These are phyloP conservation scores for Microdon myrmicae DNA, from an alignment of 2,888 invertebrate species.

Conservation along the genomic window DNA sequence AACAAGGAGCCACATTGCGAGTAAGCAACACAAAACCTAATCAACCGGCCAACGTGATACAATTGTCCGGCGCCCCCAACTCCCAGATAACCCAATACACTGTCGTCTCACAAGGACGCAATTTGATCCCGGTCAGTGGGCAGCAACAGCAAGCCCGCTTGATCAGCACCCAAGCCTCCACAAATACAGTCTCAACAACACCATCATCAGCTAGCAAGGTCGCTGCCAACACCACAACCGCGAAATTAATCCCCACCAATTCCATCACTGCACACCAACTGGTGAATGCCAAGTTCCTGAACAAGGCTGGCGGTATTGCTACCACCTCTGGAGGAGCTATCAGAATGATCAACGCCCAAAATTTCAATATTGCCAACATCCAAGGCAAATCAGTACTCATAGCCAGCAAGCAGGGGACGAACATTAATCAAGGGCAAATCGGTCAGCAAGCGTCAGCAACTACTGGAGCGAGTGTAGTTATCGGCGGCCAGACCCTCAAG, in stretches of 20 bases:
- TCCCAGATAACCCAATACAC: conserved; percentile 67
- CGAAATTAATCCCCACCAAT: conserved; percentile 54
- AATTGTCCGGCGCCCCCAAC: conserved; percentile 63
- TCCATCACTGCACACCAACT: conserved; percentile 63
- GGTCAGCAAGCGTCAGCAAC: conserved; percentile 66
- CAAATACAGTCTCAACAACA: conserved; percentile 34
- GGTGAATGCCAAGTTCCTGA: conserved; percentile 68
- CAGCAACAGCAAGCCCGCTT: conserved; percentile 57
- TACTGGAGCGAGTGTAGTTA: conserved; percentile 63
- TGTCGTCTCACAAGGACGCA: conserved; percentile 68
- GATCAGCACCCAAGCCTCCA: conserved; percentile 56
- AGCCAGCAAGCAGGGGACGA: conserved; percentile 64
- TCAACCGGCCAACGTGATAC: conserved; percentile 69
- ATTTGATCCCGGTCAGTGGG: conserved; percentile 63
- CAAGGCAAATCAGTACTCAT: conserved; percentile 71
- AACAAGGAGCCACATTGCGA: conserved; percentile 65
- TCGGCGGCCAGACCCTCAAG: conserved; percentile 65
- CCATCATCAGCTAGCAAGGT: conserved; percentile 40
- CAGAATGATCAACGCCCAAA: conserved; percentile 69
- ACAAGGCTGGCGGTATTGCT: conserved; percentile 56
- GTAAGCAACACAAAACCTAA: conserved; percentile 67
- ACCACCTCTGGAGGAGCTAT: conserved; percentile 57
- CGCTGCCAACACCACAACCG: conserved; percentile 33
- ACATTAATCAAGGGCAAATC: conserved; percentile 60
- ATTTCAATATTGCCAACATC: conserved; percentile 68